Evolutionary conservation across 2,797 vertebrate species (phyloP).

Genomic region (Mallotus villosus): DNA sequence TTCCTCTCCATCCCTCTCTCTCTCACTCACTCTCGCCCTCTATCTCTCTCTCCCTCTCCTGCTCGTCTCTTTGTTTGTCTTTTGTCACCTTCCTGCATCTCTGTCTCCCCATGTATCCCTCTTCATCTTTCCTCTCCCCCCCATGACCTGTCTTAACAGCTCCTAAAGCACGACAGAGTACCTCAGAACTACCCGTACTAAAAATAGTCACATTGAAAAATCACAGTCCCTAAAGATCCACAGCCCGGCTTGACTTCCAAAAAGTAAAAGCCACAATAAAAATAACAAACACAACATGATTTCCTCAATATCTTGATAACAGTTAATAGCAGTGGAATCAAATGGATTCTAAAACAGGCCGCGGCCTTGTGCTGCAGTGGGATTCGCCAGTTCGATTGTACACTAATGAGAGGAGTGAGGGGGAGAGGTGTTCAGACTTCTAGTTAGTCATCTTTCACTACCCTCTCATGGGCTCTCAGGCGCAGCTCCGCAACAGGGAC

Average conservation of each 20-base stretch:
- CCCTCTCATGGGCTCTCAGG: constrained; percentile 24
- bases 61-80: constrained; percentile 6
- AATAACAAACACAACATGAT: constrained; percentile 7
- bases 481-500: constrained; percentile 48
- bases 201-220: constrained; percentile 22
- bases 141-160: constrained; percentile 1
- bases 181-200: not conserved
- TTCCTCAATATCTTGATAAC: constrained; percentile 32
- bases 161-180: not conserved
- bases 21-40: constrained; percentile 4
- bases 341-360: constrained; percentile 42
- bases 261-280: constrained; percentile 4
- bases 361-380: constrained; percentile 24
- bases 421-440: not conserved
- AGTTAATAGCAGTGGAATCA: constrained; percentile 30
- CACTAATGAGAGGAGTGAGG: constrained; percentile 47
- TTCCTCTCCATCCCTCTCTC: constrained; percentile 3
- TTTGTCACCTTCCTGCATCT: too few relatives aligned
- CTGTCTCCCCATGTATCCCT: not conserved
- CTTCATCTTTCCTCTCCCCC: not conserved
- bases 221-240: constrained; percentile 28
- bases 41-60: constrained; percentile 3
- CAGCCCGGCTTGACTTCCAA: constrained; percentile 34
- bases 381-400: constrained; percentile 8
- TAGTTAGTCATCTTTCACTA: not conserved